These are phyloP conservation scores for Imbricaverruca yamaguchii DNA, from an alignment of 2,888 invertebrate genomes.

Conservation along the genomic window DNA sequence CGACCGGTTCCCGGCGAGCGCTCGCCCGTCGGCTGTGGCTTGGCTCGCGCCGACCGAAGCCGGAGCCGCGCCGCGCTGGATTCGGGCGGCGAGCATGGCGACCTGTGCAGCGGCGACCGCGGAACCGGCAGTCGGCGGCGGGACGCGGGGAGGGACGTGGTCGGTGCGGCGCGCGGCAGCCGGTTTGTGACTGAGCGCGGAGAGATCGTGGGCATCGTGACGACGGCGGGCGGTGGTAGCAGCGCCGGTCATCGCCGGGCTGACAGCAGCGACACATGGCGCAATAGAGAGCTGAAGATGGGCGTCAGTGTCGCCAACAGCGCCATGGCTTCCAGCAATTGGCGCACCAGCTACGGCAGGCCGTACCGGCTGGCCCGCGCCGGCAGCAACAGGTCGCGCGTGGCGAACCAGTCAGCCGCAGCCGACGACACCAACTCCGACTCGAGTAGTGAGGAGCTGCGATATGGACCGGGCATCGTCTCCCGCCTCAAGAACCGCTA, in stretches of 20 bases:
- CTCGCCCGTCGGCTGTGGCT: background rate
- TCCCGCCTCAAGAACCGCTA: conserved; percentile 79
- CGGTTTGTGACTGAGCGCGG: background rate
- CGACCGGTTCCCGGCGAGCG: background rate
- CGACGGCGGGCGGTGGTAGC: too few species aligned
- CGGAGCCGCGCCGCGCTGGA: conserved; percentile 1
- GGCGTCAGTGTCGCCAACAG: background rate
- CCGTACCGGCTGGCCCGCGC: background rate
- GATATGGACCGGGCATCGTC: conserved; percentile 86
- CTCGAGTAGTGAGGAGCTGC: conserved; percentile 66
- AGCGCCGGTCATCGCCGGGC: too few species aligned
- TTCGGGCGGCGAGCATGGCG: background rate
- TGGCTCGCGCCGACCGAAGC: background rate
- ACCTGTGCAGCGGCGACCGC: background rate
- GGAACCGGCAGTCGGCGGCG: background rate
- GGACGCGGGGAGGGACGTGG: background rate
- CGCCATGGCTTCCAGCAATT: background rate
- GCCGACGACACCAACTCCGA: conserved; percentile 34
- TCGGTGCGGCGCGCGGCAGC: background rate
- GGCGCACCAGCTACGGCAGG: background rate
- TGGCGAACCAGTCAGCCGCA: too few species aligned
- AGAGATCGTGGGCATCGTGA: background rate
- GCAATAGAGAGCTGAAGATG: conserved; percentile 20
- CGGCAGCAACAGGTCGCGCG: background rate
- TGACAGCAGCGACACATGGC: conserved; percentile 16